Evolutionary conservation across 2,113 vertebrate genomes (phyloP).

Genomic region (Siniperca chuatsi): DNA sequence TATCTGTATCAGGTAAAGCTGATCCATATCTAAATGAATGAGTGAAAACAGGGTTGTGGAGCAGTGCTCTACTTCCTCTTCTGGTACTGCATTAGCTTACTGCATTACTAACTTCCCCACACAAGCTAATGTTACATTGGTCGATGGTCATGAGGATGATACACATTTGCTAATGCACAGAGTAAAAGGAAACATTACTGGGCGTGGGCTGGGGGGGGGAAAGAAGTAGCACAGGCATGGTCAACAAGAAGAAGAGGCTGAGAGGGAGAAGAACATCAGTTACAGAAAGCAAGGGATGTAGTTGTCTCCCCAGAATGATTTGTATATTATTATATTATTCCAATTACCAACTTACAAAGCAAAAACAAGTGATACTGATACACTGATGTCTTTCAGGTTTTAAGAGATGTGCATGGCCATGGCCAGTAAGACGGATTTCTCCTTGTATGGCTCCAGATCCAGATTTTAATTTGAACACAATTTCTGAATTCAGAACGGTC

Average conservation of each 20-base stretch:
- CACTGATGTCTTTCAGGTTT: neutral
- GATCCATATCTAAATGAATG: constrained; percentile 36
- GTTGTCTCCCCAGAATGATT: neutral
- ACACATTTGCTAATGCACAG: constrained; percentile 51
- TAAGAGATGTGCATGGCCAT: neutral
- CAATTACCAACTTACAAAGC: neutral
- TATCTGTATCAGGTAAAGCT: constrained; percentile 8
- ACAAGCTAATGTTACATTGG: constrained; percentile 47
- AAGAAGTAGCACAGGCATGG: neutral
- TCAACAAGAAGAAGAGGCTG: neutral
- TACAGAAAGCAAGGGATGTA: neutral
- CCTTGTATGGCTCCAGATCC: neutral
- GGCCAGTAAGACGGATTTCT: neutral
- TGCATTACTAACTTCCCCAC: constrained; percentile 29
- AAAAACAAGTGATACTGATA: constrained; percentile 1
- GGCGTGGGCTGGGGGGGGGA: neutral
- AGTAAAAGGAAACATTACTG: constrained; percentile 50
- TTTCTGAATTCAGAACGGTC: neutral
- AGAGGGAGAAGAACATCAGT: neutral
- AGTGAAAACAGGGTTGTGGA: constrained; percentile 4
- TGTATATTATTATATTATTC: neutral
- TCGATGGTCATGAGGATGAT: constrained; percentile 29
- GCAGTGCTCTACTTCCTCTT: constrained; percentile 32
- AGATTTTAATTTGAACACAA: neutral
- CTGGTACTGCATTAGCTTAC: constrained; percentile 45